Percentiles rank a stretch among this genome's conserved stretches.
Conservation (phyloP, 1,140 invertebrate genomes). For the Hycleus cichorii region DNA sequence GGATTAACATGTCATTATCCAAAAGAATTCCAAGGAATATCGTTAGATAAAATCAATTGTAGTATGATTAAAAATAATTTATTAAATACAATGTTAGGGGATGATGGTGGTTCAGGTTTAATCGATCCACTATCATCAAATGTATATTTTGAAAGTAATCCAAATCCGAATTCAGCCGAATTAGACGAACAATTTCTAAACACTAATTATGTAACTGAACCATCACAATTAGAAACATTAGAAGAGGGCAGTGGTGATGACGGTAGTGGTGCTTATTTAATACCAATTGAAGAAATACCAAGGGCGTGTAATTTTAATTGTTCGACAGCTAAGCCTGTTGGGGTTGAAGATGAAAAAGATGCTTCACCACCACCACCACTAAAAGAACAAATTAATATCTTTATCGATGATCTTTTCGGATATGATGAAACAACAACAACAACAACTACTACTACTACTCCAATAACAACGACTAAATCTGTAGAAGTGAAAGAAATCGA, state of each 20-base stretch:
- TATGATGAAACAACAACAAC: slow-evolving; percentile 2
- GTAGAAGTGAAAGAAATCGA: slow-evolving; percentile 1
- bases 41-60: slow-evolving; percentile 49
- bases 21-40: slow-evolving; percentile 42
- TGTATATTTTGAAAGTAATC: no score
- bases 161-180: slow-evolving; percentile 30
- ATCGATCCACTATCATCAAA: no score
- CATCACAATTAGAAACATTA: neutral
- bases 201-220: neutral
- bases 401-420: slow-evolving; percentile 24
- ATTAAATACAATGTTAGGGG: slow-evolving; percentile 36
- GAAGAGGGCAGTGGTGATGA: slow-evolving; percentile 18
- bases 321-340: slow-evolving; percentile 23
- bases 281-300: slow-evolving; percentile 3
- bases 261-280: slow-evolving; percentile 26
- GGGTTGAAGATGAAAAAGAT: slow-evolving; percentile 18
- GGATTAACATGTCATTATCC: slow-evolving; percentile 48
- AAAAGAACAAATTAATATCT: slow-evolving; percentile 22
- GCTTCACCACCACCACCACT: slow-evolving; percentile 15
- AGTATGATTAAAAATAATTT: slow-evolving; percentile 44
- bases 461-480: neutral
- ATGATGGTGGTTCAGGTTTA: slow-evolving; percentile 31
- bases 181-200: slow-evolving; percentile 34
- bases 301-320: slow-evolving; percentile 27
- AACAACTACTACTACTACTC: neutral